phyloP scores from a whole-genome alignment of 2,888 invertebrate genomes.

The Caenorhabditis sulstoni region DNA sequence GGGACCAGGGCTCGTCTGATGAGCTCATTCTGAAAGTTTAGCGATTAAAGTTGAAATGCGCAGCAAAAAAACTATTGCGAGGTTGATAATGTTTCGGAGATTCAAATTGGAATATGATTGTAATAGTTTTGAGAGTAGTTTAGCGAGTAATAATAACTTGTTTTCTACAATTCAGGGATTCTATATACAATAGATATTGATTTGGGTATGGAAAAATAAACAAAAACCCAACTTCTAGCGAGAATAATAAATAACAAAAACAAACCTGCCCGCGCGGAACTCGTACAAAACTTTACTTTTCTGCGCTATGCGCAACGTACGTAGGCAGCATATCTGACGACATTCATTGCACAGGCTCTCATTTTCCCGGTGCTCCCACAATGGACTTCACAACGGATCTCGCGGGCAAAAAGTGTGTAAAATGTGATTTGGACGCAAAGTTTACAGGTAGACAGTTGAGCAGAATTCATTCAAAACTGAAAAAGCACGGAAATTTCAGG shows the following conservation, averaged over 20 bases:
- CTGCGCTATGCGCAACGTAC: slow-evolving; percentile 15
- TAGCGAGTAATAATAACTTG: too few species aligned
- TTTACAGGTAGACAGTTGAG: slow-evolving; percentile 31
- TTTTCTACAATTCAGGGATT: too few species aligned
- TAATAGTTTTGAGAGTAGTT: too few species aligned
- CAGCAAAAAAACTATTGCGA: too few species aligned
- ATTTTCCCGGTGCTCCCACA: neutral
- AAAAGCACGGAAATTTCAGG: slow-evolving; percentile 43
- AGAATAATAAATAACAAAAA: neutral
- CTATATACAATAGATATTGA: too few species aligned
- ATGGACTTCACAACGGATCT: slow-evolving; percentile 23
- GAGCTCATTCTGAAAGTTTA: neutral
- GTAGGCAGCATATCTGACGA: slow-evolving; percentile 31
- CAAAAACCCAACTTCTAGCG: neutral
- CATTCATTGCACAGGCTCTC: neutral
- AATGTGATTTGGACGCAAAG: slow-evolving; percentile 40
- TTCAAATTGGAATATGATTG: too few species aligned
- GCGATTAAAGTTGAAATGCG: neutral
- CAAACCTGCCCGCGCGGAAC: neutral
- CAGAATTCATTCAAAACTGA: neutral
- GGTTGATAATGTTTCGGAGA: too few species aligned
- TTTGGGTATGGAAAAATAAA: neutral
- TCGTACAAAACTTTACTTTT: slow-evolving; percentile 8
- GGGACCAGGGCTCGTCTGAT: slow-evolving; percentile 41
- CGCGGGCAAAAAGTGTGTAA: slow-evolving; percentile 49